Conservation (phyloP, 2,888 invertebrate genomes). For the Imbricaverruca yamaguchii region DNA sequence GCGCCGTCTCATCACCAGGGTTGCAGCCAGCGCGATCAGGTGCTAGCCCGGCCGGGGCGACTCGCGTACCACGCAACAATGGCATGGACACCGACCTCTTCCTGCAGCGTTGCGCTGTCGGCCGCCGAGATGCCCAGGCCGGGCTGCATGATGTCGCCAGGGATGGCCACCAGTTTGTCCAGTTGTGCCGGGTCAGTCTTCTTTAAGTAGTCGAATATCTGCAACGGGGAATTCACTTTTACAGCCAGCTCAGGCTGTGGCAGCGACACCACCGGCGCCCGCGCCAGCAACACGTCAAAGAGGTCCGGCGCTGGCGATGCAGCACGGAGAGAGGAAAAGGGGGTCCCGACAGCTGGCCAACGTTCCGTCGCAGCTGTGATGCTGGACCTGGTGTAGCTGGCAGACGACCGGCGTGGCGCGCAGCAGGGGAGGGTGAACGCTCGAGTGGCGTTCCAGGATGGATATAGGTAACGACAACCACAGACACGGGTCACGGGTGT, state of each 20-base stretch:
- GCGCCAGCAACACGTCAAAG: neutral
- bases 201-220: conserved; percentile 68
- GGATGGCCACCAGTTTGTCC: conserved; percentile 61
- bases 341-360: neutral
- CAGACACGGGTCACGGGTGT: too few species aligned
- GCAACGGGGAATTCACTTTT: conserved; percentile 29
- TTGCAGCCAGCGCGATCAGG: too few species aligned
- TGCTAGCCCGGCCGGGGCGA: too few species aligned
- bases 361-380: too few species aligned
- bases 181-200: conserved; percentile 53
- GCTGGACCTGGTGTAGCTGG: too few species aligned
- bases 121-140: conserved; percentile 59
- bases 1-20: too few species aligned
- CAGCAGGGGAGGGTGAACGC: too few species aligned
- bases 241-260: too few species aligned
- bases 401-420: too few species aligned
- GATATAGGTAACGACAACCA: too few species aligned
- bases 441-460: too few species aligned
- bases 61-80: too few species aligned
- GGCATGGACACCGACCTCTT: conserved; percentile 39
- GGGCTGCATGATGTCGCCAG: conserved; percentile 74
- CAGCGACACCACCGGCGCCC: neutral
- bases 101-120: conserved; percentile 41
- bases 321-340: neutral
- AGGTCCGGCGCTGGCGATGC: neutral